These are phyloP conservation scores for Theretra japonica DNA, from an alignment of 2,888 invertebrate genomes.

Conservation along the genomic window DNA sequence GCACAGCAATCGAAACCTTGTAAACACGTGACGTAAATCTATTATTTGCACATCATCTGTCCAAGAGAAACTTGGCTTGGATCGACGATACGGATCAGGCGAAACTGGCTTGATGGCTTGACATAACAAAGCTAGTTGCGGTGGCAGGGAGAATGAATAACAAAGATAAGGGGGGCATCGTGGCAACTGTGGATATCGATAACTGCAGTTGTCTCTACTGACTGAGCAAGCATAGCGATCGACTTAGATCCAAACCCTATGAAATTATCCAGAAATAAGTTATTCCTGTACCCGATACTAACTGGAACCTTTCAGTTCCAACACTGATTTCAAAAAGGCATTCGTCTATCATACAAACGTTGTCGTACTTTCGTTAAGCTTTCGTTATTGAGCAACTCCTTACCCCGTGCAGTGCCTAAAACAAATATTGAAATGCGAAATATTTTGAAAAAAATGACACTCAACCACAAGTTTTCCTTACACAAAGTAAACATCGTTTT, in stretches of 20 bases:
- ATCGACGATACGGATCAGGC: constrained; percentile 8
- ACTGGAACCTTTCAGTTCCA: too few species aligned
- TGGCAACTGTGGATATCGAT: background rate
- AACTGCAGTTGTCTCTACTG: background rate
- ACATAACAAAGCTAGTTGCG: constrained; percentile 4
- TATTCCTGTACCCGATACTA: too few species aligned
- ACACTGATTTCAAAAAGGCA: too few species aligned
- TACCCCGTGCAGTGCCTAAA: too few species aligned
- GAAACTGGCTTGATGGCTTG: constrained; percentile 18
- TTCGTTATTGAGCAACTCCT: too few species aligned
- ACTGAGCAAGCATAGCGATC: too few species aligned
- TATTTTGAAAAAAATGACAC: background rate
- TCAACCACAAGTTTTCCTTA: constrained; percentile 10
- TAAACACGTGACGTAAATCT: constrained; percentile 36
- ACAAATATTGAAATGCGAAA: background rate
- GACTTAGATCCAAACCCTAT: too few species aligned
- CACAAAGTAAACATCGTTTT: constrained; percentile 18
- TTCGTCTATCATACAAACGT: too few species aligned
- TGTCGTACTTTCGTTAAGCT: too few species aligned
- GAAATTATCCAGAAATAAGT: too few species aligned
- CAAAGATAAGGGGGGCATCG: background rate
- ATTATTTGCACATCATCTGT: constrained; percentile 8
- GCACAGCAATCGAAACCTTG: constrained; percentile 34
- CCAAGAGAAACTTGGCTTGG: constrained; percentile 19
- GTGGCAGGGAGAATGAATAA: background rate